Evolutionary conservation across 1,140 invertebrate species (phyloP).

Genomic region (Venturia canescens): DNA sequence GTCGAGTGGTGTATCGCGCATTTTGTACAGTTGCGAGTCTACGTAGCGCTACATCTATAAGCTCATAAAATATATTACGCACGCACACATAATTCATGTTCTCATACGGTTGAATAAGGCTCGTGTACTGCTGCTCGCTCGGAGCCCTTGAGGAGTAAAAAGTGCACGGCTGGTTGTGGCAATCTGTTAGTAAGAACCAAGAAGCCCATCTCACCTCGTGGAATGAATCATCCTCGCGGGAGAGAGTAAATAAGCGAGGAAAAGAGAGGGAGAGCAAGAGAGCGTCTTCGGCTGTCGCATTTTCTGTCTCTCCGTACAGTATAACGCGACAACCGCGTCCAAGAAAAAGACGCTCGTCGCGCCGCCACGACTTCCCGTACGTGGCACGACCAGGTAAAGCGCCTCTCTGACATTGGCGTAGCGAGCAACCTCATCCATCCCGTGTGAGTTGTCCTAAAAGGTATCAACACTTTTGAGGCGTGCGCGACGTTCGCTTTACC

Average conservation of each 20-base stretch:
- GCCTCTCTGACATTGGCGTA: background rate
- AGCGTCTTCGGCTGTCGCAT: background rate
- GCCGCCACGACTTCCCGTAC: constrained; percentile 3
- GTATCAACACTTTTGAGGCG: no score
- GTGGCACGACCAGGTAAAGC: constrained; percentile 5
- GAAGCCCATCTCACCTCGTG: background rate
- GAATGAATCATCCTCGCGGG: background rate
- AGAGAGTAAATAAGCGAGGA: no score
- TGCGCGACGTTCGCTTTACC: no score
- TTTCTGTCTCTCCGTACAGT: background rate
- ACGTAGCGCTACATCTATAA: no score
- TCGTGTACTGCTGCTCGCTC: no score
- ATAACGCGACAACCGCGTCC: constrained; percentile 1
- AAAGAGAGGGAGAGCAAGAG: no score
- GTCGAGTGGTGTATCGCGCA: no score
- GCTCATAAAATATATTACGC: no score
- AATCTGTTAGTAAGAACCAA: background rate
- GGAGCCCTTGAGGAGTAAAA: background rate
- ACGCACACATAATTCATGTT: no score
- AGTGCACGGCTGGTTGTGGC: constrained; percentile 1
- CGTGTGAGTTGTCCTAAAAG: no score
- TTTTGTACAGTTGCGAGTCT: no score
- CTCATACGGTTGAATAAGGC: no score
- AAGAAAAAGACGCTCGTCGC: background rate
- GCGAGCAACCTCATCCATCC: background rate